Evolutionary conservation across 1,140 invertebrate species (phyloP).

Genomic region (Ips nitidus): DNA sequence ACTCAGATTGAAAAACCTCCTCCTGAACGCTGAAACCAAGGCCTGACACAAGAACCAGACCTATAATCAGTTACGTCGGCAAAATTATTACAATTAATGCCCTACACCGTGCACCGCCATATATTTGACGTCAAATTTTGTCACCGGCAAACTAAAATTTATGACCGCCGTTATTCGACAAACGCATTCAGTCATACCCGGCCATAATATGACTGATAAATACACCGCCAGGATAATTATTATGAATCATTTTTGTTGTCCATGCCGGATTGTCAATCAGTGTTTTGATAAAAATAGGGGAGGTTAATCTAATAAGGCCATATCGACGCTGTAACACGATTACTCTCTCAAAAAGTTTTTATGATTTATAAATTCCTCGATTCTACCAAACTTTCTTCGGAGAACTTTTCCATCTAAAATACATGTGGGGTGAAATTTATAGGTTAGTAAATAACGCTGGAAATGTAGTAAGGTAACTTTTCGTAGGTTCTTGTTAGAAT

Average conservation of each 20-base stretch:
- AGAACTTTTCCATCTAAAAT: conserved; percentile 34
- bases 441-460: conserved; percentile 36
- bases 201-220: conserved; percentile 18
- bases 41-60: background rate
- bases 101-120: conserved; percentile 1
- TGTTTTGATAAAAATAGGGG: no score
- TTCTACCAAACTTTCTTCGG: conserved; percentile 21
- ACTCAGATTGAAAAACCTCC: no score
- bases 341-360: background rate
- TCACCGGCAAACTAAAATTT: conserved; percentile 24
- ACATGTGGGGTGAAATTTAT: conserved; percentile 37
- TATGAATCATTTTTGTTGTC: no score
- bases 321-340: no score
- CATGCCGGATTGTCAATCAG: no score
- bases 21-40: no score
- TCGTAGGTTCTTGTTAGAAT: no score
- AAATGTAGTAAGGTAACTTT: no score
- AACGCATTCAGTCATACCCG: conserved; percentile 20
- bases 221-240: background rate
- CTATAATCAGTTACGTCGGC: conserved; percentile 12
- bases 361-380: conserved; percentile 34
- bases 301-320: no score
- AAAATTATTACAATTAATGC: conserved; percentile 22
- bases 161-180: conserved; percentile 13
- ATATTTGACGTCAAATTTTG: conserved; percentile 24